Base-by-base conservation (phyloP, 2,888 invertebrate genomes). In the Eilema caniola region DNA sequence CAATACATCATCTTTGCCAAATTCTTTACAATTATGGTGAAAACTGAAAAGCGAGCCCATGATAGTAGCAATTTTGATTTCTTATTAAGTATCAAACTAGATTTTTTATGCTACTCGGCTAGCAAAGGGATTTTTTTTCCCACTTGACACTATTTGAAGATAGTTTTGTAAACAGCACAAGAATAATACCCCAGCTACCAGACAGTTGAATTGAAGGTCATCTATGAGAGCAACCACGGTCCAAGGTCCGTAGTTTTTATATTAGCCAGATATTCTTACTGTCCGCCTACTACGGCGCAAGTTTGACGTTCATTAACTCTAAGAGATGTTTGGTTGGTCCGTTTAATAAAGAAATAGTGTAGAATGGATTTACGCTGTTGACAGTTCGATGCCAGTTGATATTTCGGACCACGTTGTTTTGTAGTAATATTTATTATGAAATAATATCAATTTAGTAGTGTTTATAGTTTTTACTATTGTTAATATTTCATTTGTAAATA, bases 401-500 rank as follows among this genome's bases (percentile, higher is more conserved):
- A 82, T 86, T 90, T 91, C 90, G 90, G 90, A 91, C 90, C 88
- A 85, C 86, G 82, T 91, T 89, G 90, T 93, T 93, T 92, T 92
- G 89, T 91, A 93, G 89, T 62, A 88, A 87, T 93, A 92, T 93
- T 94, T 94, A 94, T 92, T 92, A 90, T 90, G 87, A 89, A 86
- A 64, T 88, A 89, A 91, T 91, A 91, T 91, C 90, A 89, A 90
- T 90, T 91, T 92, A 86, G 88, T 92, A 93, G 91, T 92, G 91
- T 94, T 93, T 92, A 93, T 93, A 93, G 91, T 85, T 88, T 88
- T 88, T 90, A 93, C 88, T 87, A 90, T 91, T 90, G 93, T 93
- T 93, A 91, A 90, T 89, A 88, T 85, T 89, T 89, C 87, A 88
- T 91, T 91, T 94, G 94, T 94, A 94, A 91, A 94, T 93, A 93